phyloP scores from a whole-genome alignment of 2,888 invertebrate species.

The Lasioglossum malachurum region DNA sequence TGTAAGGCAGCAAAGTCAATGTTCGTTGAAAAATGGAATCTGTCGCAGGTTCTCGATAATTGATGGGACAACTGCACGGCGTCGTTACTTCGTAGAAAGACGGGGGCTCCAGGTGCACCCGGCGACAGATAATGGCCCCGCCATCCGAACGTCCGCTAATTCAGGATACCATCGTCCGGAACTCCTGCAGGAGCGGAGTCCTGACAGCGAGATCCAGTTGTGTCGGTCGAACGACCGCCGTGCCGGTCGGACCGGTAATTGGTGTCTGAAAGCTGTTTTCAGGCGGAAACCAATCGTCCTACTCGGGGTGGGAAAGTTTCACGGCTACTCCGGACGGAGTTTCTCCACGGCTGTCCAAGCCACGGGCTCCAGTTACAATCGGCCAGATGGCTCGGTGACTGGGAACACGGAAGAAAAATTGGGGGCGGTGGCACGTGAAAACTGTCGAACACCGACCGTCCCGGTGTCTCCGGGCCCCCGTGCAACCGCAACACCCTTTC shows the following conservation, averaged over 20 bases:
- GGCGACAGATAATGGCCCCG: slow-evolving; percentile 24
- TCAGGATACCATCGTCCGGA: slow-evolving; percentile 15
- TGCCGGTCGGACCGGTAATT: slow-evolving; percentile 40
- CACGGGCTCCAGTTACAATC: slow-evolving; percentile 20
- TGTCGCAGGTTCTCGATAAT: background rate
- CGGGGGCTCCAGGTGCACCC: slow-evolving; percentile 29
- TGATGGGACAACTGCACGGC: slow-evolving; percentile 12
- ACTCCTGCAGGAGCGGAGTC: slow-evolving; percentile 20
- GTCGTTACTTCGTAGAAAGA: background rate
- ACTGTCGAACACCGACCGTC: slow-evolving; percentile 19
- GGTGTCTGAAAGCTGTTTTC: slow-evolving; percentile 61
- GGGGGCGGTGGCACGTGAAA: slow-evolving; percentile 39
- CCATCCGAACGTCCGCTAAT: slow-evolving; percentile 38
- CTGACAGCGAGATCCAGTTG: slow-evolving; percentile 51
- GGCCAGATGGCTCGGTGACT: slow-evolving; percentile 10
- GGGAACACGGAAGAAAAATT: slow-evolving; percentile 42
- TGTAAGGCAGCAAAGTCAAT: background rate
- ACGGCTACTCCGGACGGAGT: slow-evolving; percentile 18
- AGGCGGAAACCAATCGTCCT: slow-evolving; percentile 57
- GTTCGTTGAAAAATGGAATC: background rate
- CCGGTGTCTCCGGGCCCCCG: background rate
- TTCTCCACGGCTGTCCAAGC: slow-evolving; percentile 16
- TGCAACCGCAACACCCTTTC: slow-evolving; percentile 21
- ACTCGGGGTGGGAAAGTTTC: slow-evolving; percentile 41
- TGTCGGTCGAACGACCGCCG: slow-evolving; percentile 48